Evolutionary conservation across 2,113 vertebrate species (phyloP).

Genomic region (Phodopus roborovskii): DNA sequence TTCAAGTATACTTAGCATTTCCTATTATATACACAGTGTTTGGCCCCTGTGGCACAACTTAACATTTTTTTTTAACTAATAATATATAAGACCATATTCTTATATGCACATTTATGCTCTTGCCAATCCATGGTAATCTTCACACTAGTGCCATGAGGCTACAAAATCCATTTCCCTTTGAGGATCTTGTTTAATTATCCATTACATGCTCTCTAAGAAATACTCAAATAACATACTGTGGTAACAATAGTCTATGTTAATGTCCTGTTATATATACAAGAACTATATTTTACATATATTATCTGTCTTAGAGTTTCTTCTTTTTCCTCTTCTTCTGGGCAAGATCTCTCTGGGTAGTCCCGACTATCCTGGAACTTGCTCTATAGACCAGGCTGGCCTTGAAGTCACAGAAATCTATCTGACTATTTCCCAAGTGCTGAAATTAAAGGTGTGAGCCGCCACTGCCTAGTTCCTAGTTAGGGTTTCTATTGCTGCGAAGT

Average conservation of each 20-base stretch:
- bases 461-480: too few relatives aligned
- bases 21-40: background rate
- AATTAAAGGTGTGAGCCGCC: too few relatives aligned
- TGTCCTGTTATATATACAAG: background rate
- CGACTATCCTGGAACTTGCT: too few relatives aligned
- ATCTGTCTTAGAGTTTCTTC: background rate
- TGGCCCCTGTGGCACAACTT: background rate
- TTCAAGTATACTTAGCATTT: background rate
- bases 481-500: too few relatives aligned
- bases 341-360: too few relatives aligned
- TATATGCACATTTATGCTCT: background rate
- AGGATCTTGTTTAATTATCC: background rate
- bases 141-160: background rate
- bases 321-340: too few relatives aligned
- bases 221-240: background rate
- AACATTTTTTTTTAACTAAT: background rate
- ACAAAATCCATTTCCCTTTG: background rate
- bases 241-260: background rate
- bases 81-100: background rate
- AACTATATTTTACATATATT: background rate
- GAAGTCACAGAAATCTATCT: too few relatives aligned
- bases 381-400: too few relatives aligned
- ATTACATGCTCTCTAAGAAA: background rate
- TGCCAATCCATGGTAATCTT: background rate
- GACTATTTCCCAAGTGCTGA: too few relatives aligned